Base-by-base conservation (phyloP, 2,888 invertebrate species). In the Aspidiotus rigidus region DNA sequence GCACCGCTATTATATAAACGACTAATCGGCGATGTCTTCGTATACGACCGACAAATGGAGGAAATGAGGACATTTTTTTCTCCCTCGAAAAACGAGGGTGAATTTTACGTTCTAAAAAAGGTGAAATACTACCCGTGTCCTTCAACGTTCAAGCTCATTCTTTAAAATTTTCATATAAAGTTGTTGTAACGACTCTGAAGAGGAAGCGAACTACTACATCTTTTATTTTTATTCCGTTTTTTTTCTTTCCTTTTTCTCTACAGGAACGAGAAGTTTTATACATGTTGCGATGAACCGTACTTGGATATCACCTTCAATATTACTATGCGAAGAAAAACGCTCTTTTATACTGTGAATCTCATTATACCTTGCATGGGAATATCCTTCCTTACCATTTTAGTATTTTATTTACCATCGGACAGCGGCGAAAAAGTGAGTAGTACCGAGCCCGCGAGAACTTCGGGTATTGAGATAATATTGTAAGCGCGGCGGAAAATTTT, bases 281-380 rank as follows among this genome's bases (percentile, higher is more conserved):
- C 94, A 74, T 97, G 97, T 83, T 97, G 96, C 81, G 90, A 93
- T 78, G 94, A 95, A 81, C 95, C 95, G 71, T 97, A 93, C 80
- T 83, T 93, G 80, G 97, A 92, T 80, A 88, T 97, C 79, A 97
- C 96, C 72, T 98, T 97, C 84, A 96, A 97, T 83, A 95, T 98
- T 77, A 96, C 96, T 74, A 90, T 95, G 89, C 84, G 94, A 75
- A 84, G 95, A 75, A 95, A 95, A 82, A 94, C 96, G 67, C 84
- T 97, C 75, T 96, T 96, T 84, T 95, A 95, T 83, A 95, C 94
- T 57, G 93, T 96, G 75, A 96, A 95, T 82, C 86, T 95, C 77
- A 94, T 96, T 80, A 93, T 95, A 78, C 95, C 94, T 73, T 96
- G 95, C 79, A 93, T 96, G 87, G 93, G 93, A 74, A 96, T 96